Evolutionary conservation across 35 echinoderm and acorn worm species (phyloP).

Genomic region (Stichopus chloronotus): DNA sequence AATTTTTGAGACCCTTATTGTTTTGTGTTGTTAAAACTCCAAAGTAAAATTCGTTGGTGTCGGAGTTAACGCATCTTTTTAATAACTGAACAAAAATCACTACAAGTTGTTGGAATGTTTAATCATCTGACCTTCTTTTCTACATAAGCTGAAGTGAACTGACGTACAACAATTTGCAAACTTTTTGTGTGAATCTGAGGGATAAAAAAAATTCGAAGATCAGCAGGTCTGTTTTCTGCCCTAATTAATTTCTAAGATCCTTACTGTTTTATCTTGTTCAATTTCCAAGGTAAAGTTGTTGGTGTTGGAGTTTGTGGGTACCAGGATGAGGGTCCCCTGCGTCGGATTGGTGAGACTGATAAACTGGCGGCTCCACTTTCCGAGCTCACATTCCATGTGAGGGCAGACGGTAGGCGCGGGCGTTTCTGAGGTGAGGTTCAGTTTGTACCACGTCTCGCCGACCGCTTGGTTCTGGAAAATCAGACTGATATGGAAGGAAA

Average conservation of each 20-base stretch:
- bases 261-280: conserved; percentile 70
- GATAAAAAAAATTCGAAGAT: no score
- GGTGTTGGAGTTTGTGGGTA: conserved; percentile 78
- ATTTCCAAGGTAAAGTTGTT: conserved; percentile 91
- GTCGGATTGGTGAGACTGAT: conserved; percentile 91
- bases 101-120: no score
- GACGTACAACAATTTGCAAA: no score
- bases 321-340: conserved; percentile 80
- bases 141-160: no score
- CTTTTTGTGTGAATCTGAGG: no score
- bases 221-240: no score
- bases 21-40: no score
- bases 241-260: neutral
- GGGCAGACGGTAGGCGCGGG: conserved; percentile 75
- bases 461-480: conserved; percentile 91
- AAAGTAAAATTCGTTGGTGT: no score
- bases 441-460: conserved; percentile 85
- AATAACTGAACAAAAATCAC: no score
- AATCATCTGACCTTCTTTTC: no score
- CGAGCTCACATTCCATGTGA: conserved; percentile 94
- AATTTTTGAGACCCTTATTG: no score
- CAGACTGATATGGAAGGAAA: conserved; percentile 61
- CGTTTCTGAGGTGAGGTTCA: conserved; percentile 70
- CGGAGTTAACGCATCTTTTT: no score
- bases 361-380: conserved; percentile 93